Percentiles rank a stretch among this genome's conserved stretches.
Conservation (phyloP, 2,797 vertebrate genomes). For the Vespertilio murinus region DNA sequence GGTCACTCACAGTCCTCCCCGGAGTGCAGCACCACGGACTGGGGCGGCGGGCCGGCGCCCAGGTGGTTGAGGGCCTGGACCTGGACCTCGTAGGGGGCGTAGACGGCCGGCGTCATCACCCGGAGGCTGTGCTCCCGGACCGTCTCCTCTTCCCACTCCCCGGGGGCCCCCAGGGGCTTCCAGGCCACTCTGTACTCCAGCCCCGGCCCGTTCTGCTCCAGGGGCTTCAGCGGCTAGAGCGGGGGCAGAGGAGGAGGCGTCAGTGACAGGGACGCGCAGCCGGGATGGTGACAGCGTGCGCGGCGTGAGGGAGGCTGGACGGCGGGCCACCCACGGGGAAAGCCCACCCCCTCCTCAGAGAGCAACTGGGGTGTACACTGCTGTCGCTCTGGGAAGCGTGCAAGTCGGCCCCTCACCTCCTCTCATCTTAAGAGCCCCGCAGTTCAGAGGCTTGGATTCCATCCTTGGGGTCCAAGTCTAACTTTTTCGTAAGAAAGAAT, state of each 20-base stretch:
- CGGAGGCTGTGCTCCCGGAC: conserved; percentile 92
- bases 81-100: conserved; percentile 94
- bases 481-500: neutral
- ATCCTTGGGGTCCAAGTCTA: neutral
- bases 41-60: conserved; percentile 92
- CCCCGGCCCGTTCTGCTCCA: conserved; percentile 93
- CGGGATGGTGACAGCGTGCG: no score
- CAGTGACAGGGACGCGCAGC: neutral
- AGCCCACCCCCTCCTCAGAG: neutral
- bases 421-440: neutral
- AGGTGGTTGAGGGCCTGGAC: conserved; percentile 92
- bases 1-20: conserved; percentile 97
- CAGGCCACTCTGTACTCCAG: conserved; percentile 95
- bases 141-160: conserved; percentile 90
- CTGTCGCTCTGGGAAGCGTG: neutral
- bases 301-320: neutral
- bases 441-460: neutral
- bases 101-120: conserved; percentile 92
- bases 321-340: neutral
- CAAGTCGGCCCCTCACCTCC: fast-evolving
- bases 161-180: conserved; percentile 86
- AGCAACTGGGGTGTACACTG: neutral
- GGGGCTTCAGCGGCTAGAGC: conserved; percentile 89
- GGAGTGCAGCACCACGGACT: conserved; percentile 89
- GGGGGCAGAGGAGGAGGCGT: conserved; percentile 43